phyloP scores from a whole-genome alignment of 1,140 invertebrate species.

The Cydia amplana region DNA sequence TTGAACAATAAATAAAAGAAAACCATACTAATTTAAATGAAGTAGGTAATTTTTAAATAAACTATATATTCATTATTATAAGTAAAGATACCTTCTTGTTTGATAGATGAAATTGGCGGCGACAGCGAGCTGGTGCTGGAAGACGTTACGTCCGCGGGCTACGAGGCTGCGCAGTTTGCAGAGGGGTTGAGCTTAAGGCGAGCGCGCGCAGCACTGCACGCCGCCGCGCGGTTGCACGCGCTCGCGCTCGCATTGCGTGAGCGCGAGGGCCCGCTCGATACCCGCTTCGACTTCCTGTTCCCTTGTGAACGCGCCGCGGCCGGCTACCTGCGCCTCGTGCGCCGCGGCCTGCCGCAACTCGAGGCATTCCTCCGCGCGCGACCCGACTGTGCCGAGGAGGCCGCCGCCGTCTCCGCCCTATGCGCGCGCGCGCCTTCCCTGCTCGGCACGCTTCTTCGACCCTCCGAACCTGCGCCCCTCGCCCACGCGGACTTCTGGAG shows the following conservation, averaged over 20 bases:
- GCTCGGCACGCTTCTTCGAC: constrained; percentile 82
- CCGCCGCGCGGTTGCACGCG: constrained; percentile 86
- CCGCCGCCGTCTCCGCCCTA: constrained; percentile 64
- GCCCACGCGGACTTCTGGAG: constrained; percentile 92
- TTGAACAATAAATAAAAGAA: too few relatives aligned
- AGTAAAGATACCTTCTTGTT: not conserved
- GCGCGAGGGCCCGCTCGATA: constrained; percentile 82
- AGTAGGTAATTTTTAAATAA: too few relatives aligned
- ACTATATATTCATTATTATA: not conserved
- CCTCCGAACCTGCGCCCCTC: constrained; percentile 84
- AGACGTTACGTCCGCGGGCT: constrained; percentile 74
- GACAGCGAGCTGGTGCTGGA: constrained; percentile 81
- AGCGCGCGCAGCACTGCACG: constrained; percentile 82
- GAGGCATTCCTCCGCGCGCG: constrained; percentile 84
- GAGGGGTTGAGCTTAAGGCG: constrained; percentile 84
- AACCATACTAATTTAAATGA: too few relatives aligned
- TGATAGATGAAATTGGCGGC: constrained; percentile 78
- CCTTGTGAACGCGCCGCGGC: constrained; percentile 87
- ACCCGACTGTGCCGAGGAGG: constrained; percentile 77
- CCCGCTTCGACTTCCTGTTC: constrained; percentile 87
- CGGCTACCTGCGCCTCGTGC: constrained; percentile 87
- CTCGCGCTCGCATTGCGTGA: constrained; percentile 84
- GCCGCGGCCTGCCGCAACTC: constrained; percentile 86
- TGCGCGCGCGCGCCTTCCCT: constrained; percentile 66
- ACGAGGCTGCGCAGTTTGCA: constrained; percentile 81